phyloP scores from a whole-genome alignment of 1,140 invertebrate species.

The Drosophila willistoni region DNA sequence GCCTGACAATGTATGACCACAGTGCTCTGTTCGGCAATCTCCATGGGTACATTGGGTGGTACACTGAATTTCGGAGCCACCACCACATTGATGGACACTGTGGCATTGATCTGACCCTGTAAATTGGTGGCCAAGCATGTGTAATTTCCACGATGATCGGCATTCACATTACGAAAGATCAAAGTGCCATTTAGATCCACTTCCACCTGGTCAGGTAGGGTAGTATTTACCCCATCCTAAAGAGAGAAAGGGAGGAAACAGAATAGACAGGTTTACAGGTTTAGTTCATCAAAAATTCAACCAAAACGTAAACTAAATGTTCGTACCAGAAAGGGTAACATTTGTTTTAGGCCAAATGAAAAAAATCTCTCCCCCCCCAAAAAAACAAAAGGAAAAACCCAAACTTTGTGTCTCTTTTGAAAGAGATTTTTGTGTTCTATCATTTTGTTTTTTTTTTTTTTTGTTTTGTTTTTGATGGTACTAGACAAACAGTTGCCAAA shows the following conservation, averaged over 20 bases:
- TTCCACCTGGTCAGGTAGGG: conserved; percentile 88
- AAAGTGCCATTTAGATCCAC: conserved; percentile 92
- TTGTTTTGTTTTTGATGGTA: neutral
- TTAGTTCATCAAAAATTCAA: conserved; percentile 71
- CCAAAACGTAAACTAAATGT: conserved; percentile 27
- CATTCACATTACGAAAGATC: conserved; percentile 90
- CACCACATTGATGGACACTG: conserved; percentile 93
- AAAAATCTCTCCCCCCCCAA: conserved; percentile 14
- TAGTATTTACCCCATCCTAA: conserved; percentile 84
- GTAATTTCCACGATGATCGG: conserved; percentile 91
- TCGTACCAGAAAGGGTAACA: conserved; percentile 15
- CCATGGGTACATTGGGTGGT: conserved; percentile 89
- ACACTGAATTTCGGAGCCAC: conserved; percentile 92
- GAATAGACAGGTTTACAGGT: conserved; percentile 31
- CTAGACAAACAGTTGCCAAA: conserved; percentile 77
- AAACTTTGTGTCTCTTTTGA: conserved; percentile 27
- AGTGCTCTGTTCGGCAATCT: conserved; percentile 90
- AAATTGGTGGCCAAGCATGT: conserved; percentile 91
- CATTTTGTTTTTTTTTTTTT: conserved; percentile 22
- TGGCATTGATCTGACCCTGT: conserved; percentile 92
- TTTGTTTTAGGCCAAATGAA: conserved; percentile 69
- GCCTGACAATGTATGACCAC: conserved; percentile 93
- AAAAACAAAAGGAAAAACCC: conserved; percentile 17
- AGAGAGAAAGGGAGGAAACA: neutral
- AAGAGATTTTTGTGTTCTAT: conserved; percentile 30